Evolutionary conservation across 2,888 invertebrate genomes (phyloP).

Genomic region (Apodemia mormo): DNA sequence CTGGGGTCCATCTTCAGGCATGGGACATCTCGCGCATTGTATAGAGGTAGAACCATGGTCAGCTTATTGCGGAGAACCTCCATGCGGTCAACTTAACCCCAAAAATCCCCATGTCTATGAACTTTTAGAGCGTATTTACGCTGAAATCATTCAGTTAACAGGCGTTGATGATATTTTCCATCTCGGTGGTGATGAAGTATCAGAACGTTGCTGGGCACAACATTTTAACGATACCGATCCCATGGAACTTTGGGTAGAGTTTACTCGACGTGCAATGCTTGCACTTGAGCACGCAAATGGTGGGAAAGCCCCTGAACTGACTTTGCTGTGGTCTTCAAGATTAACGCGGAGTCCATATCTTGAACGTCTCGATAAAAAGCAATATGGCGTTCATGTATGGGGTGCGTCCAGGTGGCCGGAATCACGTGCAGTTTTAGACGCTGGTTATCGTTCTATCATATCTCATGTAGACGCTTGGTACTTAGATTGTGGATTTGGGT

Average conservation of each 20-base stretch:
- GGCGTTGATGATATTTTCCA: conserved; percentile 91
- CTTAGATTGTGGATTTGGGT: conserved; percentile 92
- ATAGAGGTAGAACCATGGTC: conserved; percentile 91
- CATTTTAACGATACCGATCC: conserved; percentile 89
- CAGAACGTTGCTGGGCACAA: conserved; percentile 89
- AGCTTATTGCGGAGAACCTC: conserved; percentile 91
- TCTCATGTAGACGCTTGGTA: conserved; percentile 95
- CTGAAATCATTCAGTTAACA: conserved; percentile 87
- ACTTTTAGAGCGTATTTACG: conserved; percentile 87
- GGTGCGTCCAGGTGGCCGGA: conserved; percentile 91
- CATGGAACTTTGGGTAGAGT: conserved; percentile 90
- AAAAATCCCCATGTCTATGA: conserved; percentile 89
- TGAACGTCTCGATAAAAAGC: conserved; percentile 76
- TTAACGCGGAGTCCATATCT: conserved; percentile 88
- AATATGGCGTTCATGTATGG: conserved; percentile 89
- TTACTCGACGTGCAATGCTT: conserved; percentile 84
- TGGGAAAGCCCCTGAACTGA: conserved; percentile 78
- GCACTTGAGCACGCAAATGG: conserved; percentile 84
- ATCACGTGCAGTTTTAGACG: conserved; percentile 88
- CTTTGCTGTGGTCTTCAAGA: conserved; percentile 89
- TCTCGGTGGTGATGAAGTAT: conserved; percentile 92
- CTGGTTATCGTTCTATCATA: conserved; percentile 89
- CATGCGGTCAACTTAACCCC: conserved; percentile 93
- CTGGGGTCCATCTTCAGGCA: conserved; percentile 88
- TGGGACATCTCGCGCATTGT: conserved; percentile 90